Conservation (phyloP, 2,888 invertebrate species). For the Chrysotoxum bicinctum region DNA sequence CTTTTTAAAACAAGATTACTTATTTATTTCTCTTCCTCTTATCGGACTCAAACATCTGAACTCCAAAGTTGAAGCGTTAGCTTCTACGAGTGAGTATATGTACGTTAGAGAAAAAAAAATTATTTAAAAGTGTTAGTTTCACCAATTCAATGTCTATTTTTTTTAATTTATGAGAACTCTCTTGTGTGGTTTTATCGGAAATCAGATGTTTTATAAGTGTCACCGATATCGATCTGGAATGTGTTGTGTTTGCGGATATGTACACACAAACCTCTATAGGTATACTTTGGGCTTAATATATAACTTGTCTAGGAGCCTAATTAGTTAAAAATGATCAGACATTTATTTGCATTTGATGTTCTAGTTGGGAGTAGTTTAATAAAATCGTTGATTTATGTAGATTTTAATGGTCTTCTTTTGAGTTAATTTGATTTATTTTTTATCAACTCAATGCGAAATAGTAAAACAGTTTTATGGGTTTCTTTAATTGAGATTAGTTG, state of each 20-base stretch:
- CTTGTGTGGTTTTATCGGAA: conserved; percentile 45
- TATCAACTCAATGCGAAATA: background rate
- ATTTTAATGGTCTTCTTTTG: conserved; percentile 9
- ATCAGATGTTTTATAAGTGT: conserved; percentile 62
- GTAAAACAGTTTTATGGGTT: background rate
- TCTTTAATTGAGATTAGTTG: background rate
- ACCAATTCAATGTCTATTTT: conserved; percentile 35
- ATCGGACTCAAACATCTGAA: conserved; percentile 40
- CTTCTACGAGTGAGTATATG: too few species aligned
- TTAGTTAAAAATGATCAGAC: conserved; percentile 4
- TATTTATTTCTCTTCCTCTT: conserved; percentile 38
- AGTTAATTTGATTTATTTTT: conserved; percentile 13
- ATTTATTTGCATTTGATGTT: background rate
- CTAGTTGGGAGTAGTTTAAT: background rate
- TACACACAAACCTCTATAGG: background rate
- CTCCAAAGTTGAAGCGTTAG: conserved; percentile 38
- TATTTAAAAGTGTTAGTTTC: conserved; percentile 43
- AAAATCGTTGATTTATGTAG: background rate
- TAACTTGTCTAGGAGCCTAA: background rate
- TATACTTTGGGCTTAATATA: background rate
- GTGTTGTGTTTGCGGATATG: conserved; percentile 1
- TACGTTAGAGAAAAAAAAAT: background rate
- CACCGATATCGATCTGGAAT: conserved; percentile 57
- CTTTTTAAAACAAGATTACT: conserved; percentile 28
- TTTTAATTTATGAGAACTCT: conserved; percentile 56